These are phyloP conservation scores for Ploceus nigricollis DNA, from an alignment of 2,113 vertebrate species.

Conservation along the genomic window DNA sequence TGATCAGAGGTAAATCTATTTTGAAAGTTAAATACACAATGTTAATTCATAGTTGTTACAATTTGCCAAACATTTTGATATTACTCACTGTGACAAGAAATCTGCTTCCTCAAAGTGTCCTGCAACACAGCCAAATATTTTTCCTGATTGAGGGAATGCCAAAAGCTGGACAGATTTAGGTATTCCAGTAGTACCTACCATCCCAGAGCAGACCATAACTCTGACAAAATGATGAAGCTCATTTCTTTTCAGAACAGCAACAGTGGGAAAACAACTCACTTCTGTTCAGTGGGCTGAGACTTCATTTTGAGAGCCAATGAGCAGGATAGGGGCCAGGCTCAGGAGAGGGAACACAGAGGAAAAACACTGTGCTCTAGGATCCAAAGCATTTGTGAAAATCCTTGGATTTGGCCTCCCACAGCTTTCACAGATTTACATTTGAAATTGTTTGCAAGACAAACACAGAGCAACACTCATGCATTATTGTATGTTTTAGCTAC, in stretches of 20 bases:
- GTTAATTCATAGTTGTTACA: background rate
- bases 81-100: background rate
- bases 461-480: background rate
- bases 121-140: background rate
- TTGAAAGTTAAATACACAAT: background rate
- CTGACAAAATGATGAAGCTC: background rate
- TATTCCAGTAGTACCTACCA: background rate
- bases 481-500: background rate
- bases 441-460: background rate
- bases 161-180: background rate
- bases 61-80: background rate
- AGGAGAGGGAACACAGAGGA: background rate
- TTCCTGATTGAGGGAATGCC: background rate
- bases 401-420: background rate
- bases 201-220: background rate
- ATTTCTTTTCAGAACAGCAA: background rate
- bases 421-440: background rate
- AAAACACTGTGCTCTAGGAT: background rate
- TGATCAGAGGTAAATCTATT: constrained; percentile 55
- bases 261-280: background rate
- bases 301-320: background rate
- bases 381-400: background rate
- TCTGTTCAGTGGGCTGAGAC: background rate
- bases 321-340: background rate
- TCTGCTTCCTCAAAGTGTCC: background rate